Evolutionary conservation across 2,888 invertebrate species (phyloP).

Genomic region (Lasioglossum figueresi): DNA sequence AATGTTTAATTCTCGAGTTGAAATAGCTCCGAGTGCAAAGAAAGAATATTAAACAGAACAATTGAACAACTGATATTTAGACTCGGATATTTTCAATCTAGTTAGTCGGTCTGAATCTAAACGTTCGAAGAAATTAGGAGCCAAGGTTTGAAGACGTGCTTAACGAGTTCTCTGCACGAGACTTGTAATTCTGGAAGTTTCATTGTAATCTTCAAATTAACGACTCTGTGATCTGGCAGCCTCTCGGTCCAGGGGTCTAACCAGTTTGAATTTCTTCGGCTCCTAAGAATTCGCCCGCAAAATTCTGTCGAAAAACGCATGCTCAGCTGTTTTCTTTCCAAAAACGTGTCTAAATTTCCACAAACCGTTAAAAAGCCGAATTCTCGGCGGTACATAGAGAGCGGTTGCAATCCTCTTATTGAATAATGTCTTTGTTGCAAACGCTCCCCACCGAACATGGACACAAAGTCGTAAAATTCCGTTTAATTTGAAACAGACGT

Average conservation of each 20-base stretch:
- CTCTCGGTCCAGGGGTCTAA: neutral
- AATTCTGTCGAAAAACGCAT: neutral
- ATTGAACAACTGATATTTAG: neutral
- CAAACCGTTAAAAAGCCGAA: neutral
- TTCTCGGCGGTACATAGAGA: no score
- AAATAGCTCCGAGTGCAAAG: no score
- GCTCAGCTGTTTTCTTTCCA: neutral
- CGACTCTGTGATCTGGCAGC: neutral
- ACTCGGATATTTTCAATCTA: neutral
- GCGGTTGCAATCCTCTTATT: neutral
- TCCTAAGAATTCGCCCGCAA: neutral
- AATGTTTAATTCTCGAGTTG: no score
- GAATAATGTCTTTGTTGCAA: neutral
- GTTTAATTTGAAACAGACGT: neutral
- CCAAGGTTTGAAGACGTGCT: neutral
- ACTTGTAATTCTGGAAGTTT: neutral
- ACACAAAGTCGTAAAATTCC: neutral
- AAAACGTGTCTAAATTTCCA: neutral
- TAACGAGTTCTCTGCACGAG: neutral
- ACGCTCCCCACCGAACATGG: neutral
- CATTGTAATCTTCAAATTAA: conserved; percentile 1
- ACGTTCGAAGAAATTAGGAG: neutral
- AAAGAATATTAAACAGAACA: neutral
- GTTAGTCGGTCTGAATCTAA: neutral
- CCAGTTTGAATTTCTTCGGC: neutral